Evolutionary conservation across 92 coral and sea anemone species (phyloP), one percentile per base, ranked within the genome.

Genomic region (Siderastrea radians): DNA sequence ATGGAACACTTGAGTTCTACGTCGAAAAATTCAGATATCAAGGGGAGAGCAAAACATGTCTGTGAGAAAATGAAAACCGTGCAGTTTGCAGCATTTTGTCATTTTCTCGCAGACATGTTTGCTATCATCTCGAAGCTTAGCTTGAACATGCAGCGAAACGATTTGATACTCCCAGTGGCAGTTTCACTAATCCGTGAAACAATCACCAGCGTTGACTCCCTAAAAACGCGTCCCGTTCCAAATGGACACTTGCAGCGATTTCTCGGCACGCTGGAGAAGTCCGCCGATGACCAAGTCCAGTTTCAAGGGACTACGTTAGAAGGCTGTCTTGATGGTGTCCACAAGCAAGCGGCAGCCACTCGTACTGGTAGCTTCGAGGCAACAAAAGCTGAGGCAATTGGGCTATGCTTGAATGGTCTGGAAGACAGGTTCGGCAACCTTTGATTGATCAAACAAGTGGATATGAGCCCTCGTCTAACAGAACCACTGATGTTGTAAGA

Each of bases 121-220:
- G 49, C 17, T 7, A 79, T 79, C 26, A 49, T 80, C 3, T 19
- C 62, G 26, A 65, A 38, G 74, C 51, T 59, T 53, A 77, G 81
- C 86, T 52, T 88, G 47, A 67, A 82, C 66, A 73, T 88, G 83
- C 92, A 88, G 45, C 2, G 84, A 12, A 82, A 88, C 48, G 88
- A 88, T 38, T 79, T 88, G 7, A 82, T 88, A 46, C 88, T 88
- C 43, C 92, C 88, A 17, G 82, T 68, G 1, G 84, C 92, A 63
- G 92, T 82, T 50, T 82, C 84, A 8, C 19, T 19, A 1, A 38
- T 82, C 45, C 55, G 57, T 12, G 83, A 88, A 78, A 67, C 82
- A 52, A 46, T 80, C 46, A 47, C 87, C 53, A 80, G 55, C 53
- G 66, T 87, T 59, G 62, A 74, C 10, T 63, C 69, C 49, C 87